These are phyloP conservation scores for Euleptes europaea DNA, from an alignment of 2,113 vertebrate genomes.

Conservation along the genomic window DNA sequence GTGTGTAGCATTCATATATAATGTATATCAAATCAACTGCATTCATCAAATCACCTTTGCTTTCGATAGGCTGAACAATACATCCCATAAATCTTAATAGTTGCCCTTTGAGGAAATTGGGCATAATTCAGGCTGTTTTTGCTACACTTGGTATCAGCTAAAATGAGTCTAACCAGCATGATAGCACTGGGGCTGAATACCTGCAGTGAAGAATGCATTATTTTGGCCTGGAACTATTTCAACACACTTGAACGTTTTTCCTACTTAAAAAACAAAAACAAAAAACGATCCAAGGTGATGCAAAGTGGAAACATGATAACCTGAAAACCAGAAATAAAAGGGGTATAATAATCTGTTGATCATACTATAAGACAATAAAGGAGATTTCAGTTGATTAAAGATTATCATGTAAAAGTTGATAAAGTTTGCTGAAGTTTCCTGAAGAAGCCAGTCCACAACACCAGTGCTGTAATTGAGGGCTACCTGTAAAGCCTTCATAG, in stretches of 20 bases:
- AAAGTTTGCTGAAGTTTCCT: background rate
- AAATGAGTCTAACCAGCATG: constrained; percentile 46
- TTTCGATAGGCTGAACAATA: constrained; percentile 22
- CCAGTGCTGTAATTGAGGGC: background rate
- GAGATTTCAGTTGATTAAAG: background rate
- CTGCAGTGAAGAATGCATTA: constrained; percentile 52
- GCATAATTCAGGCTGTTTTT: constrained; percentile 29
- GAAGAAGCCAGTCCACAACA: background rate
- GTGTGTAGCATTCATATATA: background rate
- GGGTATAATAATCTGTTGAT: background rate
- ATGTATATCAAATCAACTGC: background rate
- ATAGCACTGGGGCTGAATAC: constrained; percentile 36
- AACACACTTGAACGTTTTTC: background rate
- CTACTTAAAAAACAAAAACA: background rate
- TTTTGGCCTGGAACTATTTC: constrained; percentile 4
- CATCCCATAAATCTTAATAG: constrained; percentile 57
- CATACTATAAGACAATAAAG: background rate
- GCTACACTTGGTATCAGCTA: constrained; percentile 19
- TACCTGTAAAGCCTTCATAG: background rate
- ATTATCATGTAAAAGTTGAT: background rate
- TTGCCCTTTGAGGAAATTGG: constrained; percentile 50
- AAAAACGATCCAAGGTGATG: background rate
- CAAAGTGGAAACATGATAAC: too few relatives aligned
- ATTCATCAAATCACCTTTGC: constrained; percentile 17
- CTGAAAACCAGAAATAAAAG: background rate